Conservation (phyloP, 1,140 invertebrate genomes). For the Heliconius melpomene region DNA sequence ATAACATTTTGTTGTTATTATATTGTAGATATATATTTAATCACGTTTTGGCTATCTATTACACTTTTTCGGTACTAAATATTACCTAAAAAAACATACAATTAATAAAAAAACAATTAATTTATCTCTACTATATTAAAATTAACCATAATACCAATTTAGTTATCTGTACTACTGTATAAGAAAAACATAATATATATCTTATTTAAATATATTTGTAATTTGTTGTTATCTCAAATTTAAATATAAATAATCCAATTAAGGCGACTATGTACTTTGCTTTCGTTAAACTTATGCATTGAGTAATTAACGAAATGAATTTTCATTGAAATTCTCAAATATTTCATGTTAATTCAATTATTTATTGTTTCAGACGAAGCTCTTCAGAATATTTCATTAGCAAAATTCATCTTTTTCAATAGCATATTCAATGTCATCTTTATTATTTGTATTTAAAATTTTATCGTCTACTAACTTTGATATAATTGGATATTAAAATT, state of each 20-base stretch:
- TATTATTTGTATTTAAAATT: not conserved
- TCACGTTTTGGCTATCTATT: too few relatives aligned
- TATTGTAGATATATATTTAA: too few relatives aligned
- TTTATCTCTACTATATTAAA: too few relatives aligned
- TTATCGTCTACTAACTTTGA: not conserved
- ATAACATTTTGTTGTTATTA: too few relatives aligned
- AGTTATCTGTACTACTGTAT: too few relatives aligned
- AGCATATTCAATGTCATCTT: conserved; percentile 8
- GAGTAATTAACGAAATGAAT: conserved; percentile 13
- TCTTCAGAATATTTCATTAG: not conserved
- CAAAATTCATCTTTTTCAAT: not conserved
- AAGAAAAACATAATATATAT: not conserved
- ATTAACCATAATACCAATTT: too few relatives aligned
- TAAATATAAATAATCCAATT: conserved; percentile 8
- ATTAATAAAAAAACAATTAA: too few relatives aligned
- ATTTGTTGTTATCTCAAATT: not conserved
- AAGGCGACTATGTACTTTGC: not conserved
- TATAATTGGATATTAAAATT: not conserved
- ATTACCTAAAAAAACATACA: too few relatives aligned
- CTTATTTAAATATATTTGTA: conserved; percentile 5
- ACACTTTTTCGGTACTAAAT: too few relatives aligned
- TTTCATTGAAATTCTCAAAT: conserved; percentile 9
- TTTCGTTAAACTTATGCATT: conserved; percentile 11
- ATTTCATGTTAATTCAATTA: conserved; percentile 13
- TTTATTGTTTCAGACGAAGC: conserved; percentile 15